Evolutionary conservation across 2,888 invertebrate species (phyloP).

Genomic region (Ectropis crepuscularia): DNA sequence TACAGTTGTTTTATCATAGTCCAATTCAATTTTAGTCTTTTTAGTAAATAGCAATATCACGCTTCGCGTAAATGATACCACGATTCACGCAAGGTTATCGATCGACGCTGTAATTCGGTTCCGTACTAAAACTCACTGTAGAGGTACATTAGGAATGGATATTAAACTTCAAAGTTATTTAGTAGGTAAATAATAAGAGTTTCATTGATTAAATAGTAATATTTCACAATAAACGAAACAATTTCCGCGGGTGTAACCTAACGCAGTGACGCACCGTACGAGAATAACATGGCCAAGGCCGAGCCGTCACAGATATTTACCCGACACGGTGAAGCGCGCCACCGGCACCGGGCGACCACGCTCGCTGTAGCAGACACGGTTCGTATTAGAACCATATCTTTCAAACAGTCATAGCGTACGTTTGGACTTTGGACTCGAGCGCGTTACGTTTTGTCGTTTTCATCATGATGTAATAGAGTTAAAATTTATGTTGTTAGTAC

Average conservation of each 20-base stretch:
- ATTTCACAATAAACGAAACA: conserved; percentile 23
- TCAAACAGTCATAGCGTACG: conserved; percentile 8
- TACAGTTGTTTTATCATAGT: conserved; percentile 1
- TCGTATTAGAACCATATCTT: conserved; percentile 5
- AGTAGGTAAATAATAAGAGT: conserved; percentile 5
- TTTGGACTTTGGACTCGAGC: conserved; percentile 21
- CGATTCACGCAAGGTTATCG: conserved; percentile 14
- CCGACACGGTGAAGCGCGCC: background rate
- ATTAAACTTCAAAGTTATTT: conserved; percentile 1
- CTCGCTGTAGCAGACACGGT: background rate
- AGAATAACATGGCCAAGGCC: conserved; percentile 48
- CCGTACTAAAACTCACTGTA: background rate
- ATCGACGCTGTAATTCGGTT: background rate
- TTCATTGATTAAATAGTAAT: conserved; percentile 11
- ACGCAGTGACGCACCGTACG: conserved; percentile 39
- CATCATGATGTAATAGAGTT: conserved; percentile 12
- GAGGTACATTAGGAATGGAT: background rate
- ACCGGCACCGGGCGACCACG: background rate
- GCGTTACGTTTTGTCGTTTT: conserved; percentile 8
- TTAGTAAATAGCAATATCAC: conserved; percentile 7
- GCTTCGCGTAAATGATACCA: conserved; percentile 14
- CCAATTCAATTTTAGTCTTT: conserved; percentile 4
- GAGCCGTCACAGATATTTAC: conserved; percentile 28
- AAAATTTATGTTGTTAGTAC: background rate
- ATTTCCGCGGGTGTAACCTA: conserved; percentile 32